Conservation (phyloP, 2,113 vertebrate species). For the Ailurus styani region DNA sequence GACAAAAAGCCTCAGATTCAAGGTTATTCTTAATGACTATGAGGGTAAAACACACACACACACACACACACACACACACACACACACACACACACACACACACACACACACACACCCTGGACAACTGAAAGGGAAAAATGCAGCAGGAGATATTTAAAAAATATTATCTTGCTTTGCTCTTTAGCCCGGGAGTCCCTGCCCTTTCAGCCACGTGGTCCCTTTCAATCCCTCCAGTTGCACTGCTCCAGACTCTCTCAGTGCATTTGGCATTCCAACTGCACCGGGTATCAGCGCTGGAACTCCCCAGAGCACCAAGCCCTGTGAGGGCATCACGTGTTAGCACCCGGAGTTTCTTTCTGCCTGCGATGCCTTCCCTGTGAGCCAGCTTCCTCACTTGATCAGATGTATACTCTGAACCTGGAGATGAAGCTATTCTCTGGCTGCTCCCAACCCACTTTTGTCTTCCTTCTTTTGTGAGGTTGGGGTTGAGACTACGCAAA, state of each 20-base stretch:
- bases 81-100: too few species aligned
- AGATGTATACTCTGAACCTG: not conserved
- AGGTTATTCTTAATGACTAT: not conserved
- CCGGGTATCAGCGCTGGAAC: not conserved
- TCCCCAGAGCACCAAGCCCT: not conserved
- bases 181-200: not conserved
- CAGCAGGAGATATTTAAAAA: not conserved
- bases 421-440: not conserved
- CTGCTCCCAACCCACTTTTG: not conserved
- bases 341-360: not conserved
- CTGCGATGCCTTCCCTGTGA: not conserved
- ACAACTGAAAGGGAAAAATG: not conserved
- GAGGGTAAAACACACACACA: not conserved
- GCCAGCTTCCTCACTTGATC: not conserved
- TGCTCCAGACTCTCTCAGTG: not conserved
- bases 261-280: not conserved
- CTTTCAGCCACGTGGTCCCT: not conserved
- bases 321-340: not conserved
- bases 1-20: not conserved
- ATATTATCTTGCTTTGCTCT: not conserved
- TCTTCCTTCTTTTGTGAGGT: not conserved
- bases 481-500: not conserved
- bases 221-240: not conserved
- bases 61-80: too few species aligned
- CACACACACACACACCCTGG: not conserved